Evolutionary conservation across 2,888 invertebrate species (phyloP).

Genomic region (Bedellia somnulentella): DNA sequence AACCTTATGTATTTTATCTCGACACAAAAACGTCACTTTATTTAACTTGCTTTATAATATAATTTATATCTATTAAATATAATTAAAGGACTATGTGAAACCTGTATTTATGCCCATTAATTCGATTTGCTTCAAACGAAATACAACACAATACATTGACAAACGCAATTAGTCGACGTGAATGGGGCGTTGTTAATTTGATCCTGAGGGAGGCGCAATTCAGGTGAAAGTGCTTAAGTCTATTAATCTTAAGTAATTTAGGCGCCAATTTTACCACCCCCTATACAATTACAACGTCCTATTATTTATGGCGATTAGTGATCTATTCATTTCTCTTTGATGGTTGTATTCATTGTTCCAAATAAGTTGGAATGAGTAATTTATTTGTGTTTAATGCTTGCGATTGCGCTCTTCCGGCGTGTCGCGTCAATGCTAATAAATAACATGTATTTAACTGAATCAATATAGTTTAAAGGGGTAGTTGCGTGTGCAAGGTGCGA

Average conservation of each 20-base stretch:
- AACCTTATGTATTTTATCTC: background rate
- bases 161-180: conserved; percentile 4
- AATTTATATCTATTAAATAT: background rate
- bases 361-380: no score
- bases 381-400: no score
- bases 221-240: conserved; percentile 6
- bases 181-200: conserved; percentile 5
- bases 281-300: no score
- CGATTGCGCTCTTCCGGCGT: no score
- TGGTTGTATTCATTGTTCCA: no score
- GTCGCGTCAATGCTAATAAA: no score
- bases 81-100: background rate
- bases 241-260: conserved; percentile 7
- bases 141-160: conserved; percentile 5
- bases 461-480: conserved; percentile 16
- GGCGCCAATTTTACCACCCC: conserved; percentile 3
- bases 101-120: conserved; percentile 2
- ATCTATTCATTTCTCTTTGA: no score
- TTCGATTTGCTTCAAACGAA: background rate
- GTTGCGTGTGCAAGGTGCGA: conserved; percentile 46
- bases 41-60: background rate
- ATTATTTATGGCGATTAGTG: no score
- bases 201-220: conserved; percentile 2
- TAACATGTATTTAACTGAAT: conserved; percentile 17
- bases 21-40: background rate